phyloP scores from a whole-genome alignment of 2,888 invertebrate genomes.

The Synanthedon formicaeformis region DNA sequence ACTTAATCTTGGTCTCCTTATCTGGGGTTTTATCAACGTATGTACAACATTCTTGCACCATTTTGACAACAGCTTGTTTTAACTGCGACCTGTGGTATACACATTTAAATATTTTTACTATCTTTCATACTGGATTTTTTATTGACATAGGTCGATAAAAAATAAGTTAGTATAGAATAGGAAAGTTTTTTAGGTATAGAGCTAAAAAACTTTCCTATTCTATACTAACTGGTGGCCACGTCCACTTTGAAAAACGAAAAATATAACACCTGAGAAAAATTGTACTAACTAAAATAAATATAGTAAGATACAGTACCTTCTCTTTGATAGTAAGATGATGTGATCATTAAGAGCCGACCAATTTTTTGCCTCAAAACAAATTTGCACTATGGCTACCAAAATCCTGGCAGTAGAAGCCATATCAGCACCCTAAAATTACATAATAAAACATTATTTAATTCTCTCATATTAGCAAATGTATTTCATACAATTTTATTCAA shows the following conservation, averaged over 20 bases:
- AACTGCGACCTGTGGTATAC: conserved; percentile 78
- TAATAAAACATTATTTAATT: neutral
- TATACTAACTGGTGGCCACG: too few relatives aligned
- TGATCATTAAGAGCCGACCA: conserved; percentile 96
- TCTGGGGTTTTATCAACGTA: conserved; percentile 94
- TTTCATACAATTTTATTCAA: too few relatives aligned
- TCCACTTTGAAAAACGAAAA: too few relatives aligned
- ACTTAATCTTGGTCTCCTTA: conserved; percentile 89
- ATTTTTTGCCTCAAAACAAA: conserved; percentile 90
- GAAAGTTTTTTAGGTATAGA: too few relatives aligned
- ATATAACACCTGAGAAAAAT: too few relatives aligned
- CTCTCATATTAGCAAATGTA: too few relatives aligned
- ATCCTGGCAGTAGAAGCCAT: conserved; percentile 95
- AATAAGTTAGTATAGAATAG: too few relatives aligned
- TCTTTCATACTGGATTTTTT: too few relatives aligned
- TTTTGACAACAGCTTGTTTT: conserved; percentile 96
- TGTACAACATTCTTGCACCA: conserved; percentile 94
- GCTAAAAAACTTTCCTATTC: too few relatives aligned
- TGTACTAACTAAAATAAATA: neutral
- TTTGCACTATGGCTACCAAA: conserved; percentile 91
- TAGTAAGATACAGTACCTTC: conserved; percentile 66
- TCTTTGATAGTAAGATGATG: conserved; percentile 89
- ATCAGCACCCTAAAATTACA: conserved; percentile 81
- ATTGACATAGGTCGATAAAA: too few relatives aligned
- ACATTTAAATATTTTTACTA: too few relatives aligned